These are phyloP conservation scores for Tetrao urogallus DNA, from an alignment of 2,113 vertebrate species.

Conservation along the genomic window DNA sequence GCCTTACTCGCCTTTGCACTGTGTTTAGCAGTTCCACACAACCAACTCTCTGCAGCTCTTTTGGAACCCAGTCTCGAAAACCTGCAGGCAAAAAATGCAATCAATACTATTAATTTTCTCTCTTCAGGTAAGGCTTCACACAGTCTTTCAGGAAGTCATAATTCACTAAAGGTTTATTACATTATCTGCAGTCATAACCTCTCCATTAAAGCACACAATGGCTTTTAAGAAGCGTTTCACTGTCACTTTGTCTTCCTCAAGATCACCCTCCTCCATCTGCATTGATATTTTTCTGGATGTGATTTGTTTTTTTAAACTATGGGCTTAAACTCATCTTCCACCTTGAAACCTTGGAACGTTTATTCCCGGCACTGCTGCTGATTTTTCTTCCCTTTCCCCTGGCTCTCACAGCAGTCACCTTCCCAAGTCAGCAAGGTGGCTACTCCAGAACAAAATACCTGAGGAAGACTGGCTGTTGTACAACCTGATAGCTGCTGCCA, in stretches of 20 bases:
- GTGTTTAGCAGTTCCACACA: slow-evolving; percentile 98
- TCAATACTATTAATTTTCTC: slow-evolving; percentile 69
- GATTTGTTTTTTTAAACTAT: slow-evolving; percentile 72
- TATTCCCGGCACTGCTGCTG: slow-evolving; percentile 66
- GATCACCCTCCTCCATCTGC: slow-evolving; percentile 54
- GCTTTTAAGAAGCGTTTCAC: slow-evolving; percentile 81
- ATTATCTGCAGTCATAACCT: slow-evolving; percentile 84
- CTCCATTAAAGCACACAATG: slow-evolving; percentile 77
- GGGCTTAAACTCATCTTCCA: slow-evolving; percentile 66
- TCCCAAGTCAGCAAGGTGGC: neutral
- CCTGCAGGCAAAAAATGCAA: slow-evolving; percentile 81
- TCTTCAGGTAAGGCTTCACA: slow-evolving; percentile 74
- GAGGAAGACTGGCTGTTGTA: neutral
- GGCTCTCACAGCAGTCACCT: neutral
- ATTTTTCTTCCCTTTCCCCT: slow-evolving; percentile 19
- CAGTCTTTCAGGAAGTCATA: slow-evolving; percentile 79
- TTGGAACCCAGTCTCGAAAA: slow-evolving; percentile 98
- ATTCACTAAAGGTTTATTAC: slow-evolving; percentile 79
- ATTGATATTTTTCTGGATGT: slow-evolving; percentile 73
- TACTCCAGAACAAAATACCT: neutral
- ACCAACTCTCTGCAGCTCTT: slow-evolving; percentile 95
- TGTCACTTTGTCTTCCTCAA: slow-evolving; percentile 76
- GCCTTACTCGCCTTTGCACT: slow-evolving; percentile 93
- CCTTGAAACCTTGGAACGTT: slow-evolving; percentile 39
- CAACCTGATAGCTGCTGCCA: accelerated